Conservation (phyloP, 2,888 invertebrate genomes). For the Lymantria monacha region DNA sequence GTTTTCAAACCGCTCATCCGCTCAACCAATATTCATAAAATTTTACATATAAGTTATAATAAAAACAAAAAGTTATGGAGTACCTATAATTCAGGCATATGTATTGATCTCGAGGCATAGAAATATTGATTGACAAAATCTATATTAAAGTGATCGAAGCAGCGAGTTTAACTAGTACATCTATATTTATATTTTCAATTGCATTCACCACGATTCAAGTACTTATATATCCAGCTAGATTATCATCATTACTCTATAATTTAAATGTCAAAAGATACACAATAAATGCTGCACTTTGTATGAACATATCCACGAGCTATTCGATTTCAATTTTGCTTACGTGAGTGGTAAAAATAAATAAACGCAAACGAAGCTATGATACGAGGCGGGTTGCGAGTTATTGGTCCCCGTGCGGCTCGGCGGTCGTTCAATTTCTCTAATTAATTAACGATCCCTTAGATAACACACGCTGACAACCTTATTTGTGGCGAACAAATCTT, state of each 20-base stretch:
- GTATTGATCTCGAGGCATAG: no score
- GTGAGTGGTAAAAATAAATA: conserved; percentile 81
- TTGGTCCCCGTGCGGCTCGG: conserved; percentile 75
- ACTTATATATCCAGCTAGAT: no score
- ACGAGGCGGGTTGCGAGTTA: conserved; percentile 80
- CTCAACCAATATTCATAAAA: no score
- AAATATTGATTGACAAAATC: no score
- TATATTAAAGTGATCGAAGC: no score
- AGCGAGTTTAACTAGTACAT: no score
- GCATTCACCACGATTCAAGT: no score
- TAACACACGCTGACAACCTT: conserved; percentile 80
- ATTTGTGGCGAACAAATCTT: conserved; percentile 82
- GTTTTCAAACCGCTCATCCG: no score
- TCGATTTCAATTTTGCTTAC: conserved; percentile 78
- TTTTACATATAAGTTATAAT: no score
- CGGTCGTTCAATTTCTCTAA: conserved; percentile 81
- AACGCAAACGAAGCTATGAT: conserved; percentile 75
- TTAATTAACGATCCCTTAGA: conserved; percentile 81
- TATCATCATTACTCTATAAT: conserved; percentile 3
- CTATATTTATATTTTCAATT: no score
- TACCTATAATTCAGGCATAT: no score
- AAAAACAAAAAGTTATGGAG: no score
- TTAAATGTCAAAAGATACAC: conserved; percentile 34
- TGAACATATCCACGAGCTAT: conserved; percentile 55
- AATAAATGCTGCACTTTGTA: conserved; percentile 41